Evolutionary conservation across 2,888 invertebrate species (phyloP).

Genomic region (Sipha maydis): DNA sequence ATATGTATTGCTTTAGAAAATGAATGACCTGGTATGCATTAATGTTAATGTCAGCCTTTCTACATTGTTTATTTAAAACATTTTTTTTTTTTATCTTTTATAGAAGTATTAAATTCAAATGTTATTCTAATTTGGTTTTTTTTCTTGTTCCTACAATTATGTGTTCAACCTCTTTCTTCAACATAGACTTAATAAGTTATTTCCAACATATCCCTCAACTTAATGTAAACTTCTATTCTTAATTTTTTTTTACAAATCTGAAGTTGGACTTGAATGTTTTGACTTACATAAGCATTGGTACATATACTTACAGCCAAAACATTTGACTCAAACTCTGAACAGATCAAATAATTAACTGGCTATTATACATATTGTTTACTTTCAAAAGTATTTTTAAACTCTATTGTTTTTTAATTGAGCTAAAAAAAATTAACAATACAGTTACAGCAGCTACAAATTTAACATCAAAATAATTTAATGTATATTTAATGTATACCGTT

Average conservation of each 20-base stretch:
- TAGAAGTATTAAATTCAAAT: neutral
- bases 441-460: slow-evolving; percentile 7
- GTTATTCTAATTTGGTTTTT: neutral
- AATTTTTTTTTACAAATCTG: neutral
- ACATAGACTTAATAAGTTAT: neutral
- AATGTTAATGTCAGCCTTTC: slow-evolving; percentile 25
- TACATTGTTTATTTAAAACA: neutral
- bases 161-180: slow-evolving; percentile 51
- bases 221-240: neutral
- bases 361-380: neutral
- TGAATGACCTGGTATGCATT: slow-evolving; percentile 3
- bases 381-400: slow-evolving; percentile 8
- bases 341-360: slow-evolving; percentile 26
- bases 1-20: neutral
- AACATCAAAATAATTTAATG: slow-evolving; percentile 43
- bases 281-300: neutral
- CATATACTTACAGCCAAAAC: neutral
- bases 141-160: slow-evolving; percentile 51
- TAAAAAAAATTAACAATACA: neutral
- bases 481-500: slow-evolving; percentile 52
- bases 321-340: slow-evolving; percentile 29
- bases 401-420: neutral
- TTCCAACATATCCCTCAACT: slow-evolving; percentile 17
- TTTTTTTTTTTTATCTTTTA: slow-evolving; percentile 6
- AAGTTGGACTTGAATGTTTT: slow-evolving; percentile 33